phyloP scores from a whole-genome alignment of 1,140 invertebrate genomes.

The Meloidogyne floridensis region DNA sequence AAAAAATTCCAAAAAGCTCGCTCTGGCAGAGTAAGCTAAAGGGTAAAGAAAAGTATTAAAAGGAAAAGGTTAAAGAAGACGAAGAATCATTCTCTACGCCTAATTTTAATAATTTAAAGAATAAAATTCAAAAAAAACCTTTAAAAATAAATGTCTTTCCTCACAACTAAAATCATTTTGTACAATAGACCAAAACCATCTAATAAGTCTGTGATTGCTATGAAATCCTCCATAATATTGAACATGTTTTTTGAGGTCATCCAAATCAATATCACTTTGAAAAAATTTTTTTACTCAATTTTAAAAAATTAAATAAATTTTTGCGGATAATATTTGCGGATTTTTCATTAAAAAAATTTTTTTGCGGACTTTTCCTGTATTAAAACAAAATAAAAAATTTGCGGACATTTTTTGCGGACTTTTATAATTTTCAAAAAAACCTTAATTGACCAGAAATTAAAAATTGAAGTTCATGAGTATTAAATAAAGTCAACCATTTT shows the following conservation, averaged over 20 bases:
- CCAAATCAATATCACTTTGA: constrained; percentile 60
- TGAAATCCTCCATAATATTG: constrained; percentile 97
- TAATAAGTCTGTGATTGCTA: constrained; percentile 92
- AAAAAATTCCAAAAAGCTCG: too few relatives aligned
- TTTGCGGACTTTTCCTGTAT: too few relatives aligned
- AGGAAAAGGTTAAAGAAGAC: too few relatives aligned
- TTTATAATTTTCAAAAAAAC: constrained; percentile 41
- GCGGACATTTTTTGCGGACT: not conserved
- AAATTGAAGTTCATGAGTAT: constrained; percentile 83
- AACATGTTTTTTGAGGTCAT: constrained; percentile 52
- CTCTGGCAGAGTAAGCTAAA: too few relatives aligned
- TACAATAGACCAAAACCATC: constrained; percentile 98
- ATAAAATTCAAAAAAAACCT: constrained; percentile 68
- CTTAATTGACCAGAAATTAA: constrained; percentile 69
- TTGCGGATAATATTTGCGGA: too few relatives aligned
- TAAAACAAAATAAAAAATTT: too few relatives aligned
- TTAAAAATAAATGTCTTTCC: constrained; percentile 89
- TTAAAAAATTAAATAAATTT: too few relatives aligned
- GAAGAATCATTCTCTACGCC: too few relatives aligned
- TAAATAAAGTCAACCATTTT: constrained; percentile 93
- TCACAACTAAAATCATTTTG: constrained; percentile 90
- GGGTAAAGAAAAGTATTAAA: too few relatives aligned
- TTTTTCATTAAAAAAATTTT: too few relatives aligned
- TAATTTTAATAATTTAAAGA: too few relatives aligned
- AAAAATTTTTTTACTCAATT: constrained; percentile 15